These are phyloP conservation scores for Cyclopterus lumpus DNA, from an alignment of 2,797 vertebrate species.

Conservation along the genomic window DNA sequence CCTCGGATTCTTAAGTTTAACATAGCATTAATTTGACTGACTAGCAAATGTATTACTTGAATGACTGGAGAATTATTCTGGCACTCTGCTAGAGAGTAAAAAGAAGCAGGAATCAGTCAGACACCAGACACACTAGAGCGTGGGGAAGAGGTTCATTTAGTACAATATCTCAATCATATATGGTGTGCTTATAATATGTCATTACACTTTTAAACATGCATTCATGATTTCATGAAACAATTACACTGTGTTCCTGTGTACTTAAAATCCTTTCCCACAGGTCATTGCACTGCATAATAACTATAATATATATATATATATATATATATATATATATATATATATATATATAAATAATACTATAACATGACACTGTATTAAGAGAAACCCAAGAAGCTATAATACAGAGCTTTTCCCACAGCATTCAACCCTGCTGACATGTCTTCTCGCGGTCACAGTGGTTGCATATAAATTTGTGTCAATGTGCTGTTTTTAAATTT, in stretches of 20 bases:
- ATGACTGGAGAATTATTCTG: background rate
- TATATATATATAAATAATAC: no score
- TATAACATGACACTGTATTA: background rate
- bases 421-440: background rate
- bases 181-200: background rate
- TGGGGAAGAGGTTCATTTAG: background rate
- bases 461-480: background rate
- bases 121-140: background rate
- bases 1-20: background rate
- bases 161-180: background rate
- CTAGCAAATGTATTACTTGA: background rate
- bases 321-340: no score
- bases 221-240: background rate
- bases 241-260: background rate
- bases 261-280: background rate
- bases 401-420: background rate
- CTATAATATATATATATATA: no score
- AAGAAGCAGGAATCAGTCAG: background rate
- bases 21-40: background rate
- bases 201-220: background rate
- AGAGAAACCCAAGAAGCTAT: background rate
- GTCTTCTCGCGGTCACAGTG: background rate
- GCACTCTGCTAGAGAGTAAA: background rate
- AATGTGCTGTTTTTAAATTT: constrained; percentile 2
- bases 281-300: background rate